Conservation (phyloP, 2,113 vertebrate species). For the Puntigrus tetrazona region DNA sequence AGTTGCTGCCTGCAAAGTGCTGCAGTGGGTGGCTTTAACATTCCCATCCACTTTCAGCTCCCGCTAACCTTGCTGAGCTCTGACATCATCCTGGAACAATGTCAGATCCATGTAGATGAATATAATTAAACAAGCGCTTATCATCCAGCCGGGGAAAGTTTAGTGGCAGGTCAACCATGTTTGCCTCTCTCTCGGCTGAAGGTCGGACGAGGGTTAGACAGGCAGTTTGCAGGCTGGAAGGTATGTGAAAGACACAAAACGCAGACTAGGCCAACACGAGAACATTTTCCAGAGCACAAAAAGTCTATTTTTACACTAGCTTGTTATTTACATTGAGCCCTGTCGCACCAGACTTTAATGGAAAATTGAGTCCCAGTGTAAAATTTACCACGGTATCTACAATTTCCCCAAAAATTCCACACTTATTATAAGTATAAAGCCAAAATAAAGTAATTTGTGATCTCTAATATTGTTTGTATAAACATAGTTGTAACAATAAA, state of each 20-base stretch:
- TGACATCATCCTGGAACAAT: constrained; percentile 84
- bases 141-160: constrained; percentile 78
- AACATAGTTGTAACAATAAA: background rate
- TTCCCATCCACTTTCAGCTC: constrained; percentile 59
- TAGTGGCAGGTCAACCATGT: constrained; percentile 76
- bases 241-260: constrained; percentile 48
- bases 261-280: constrained; percentile 35
- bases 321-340: constrained; percentile 43
- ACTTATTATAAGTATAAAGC: background rate
- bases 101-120: constrained; percentile 88
- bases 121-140: constrained; percentile 87
- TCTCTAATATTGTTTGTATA: no score
- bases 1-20: constrained; percentile 57
- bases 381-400: background rate
- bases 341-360: background rate
- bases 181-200: constrained; percentile 78
- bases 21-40: constrained; percentile 55
- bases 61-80: constrained; percentile 77
- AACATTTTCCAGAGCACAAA: constrained; percentile 55
- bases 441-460: background rate
- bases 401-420: background rate
- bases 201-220: constrained; percentile 79
- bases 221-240: constrained; percentile 49
- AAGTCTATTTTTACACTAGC: constrained; percentile 48
- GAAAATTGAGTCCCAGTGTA: background rate